Percentiles rank a stretch among this genome's conserved stretches.
These are phyloP conservation scores for Notarius quadriscutis DNA, from an alignment of 2,113 vertebrate genomes.

Conservation along the genomic window DNA sequence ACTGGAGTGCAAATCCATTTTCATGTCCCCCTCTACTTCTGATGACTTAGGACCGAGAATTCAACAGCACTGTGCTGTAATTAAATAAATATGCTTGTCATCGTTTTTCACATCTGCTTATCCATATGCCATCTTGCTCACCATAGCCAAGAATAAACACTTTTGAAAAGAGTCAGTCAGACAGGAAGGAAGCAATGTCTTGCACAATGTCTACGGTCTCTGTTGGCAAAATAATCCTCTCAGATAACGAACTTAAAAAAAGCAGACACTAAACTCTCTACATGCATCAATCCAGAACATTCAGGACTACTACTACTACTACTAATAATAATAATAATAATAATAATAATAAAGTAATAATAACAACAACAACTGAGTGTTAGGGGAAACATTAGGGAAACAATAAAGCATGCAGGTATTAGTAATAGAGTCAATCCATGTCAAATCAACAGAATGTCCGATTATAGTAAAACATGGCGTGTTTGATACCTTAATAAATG, in stretches of 20 bases:
- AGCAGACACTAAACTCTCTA: not conserved
- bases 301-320: not conserved
- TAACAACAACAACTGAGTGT: not conserved
- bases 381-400: not conserved
- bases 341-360: not conserved
- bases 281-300: not conserved
- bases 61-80: too few species aligned
- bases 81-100: not conserved
- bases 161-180: not conserved
- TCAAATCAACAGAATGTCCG: too few species aligned
- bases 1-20: too few species aligned
- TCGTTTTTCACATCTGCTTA: not conserved
- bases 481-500: too few species aligned
- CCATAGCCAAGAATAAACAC: not conserved
- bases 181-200: not conserved
- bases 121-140: not conserved
- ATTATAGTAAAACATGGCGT: too few species aligned
- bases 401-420: not conserved
- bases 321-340: not conserved
- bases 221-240: not conserved
- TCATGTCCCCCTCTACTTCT: too few species aligned
- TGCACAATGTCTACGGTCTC: not conserved
- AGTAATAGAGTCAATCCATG: not conserved
- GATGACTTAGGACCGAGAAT: not conserved
- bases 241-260: not conserved